Evolutionary conservation across 2,888 invertebrate genomes (phyloP).

Genomic region (Drosophila subquinaria): DNA sequence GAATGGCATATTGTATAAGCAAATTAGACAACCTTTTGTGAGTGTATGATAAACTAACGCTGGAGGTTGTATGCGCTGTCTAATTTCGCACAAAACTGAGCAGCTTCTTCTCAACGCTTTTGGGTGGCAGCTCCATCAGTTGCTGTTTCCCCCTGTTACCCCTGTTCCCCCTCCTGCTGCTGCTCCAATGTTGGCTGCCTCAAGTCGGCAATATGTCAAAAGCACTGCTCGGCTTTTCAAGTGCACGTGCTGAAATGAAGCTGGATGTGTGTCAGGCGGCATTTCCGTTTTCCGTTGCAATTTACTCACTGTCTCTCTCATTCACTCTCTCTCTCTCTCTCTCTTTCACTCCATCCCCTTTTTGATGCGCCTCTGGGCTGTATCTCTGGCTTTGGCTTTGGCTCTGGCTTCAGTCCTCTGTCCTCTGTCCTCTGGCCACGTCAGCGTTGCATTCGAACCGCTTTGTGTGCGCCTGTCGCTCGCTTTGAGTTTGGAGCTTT

Average conservation of each 20-base stretch:
- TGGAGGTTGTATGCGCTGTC: slow-evolving; percentile 61
- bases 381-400: slow-evolving; percentile 5
- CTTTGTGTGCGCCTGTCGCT: slow-evolving; percentile 72
- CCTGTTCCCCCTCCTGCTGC: too few relatives aligned
- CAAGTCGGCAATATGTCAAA: slow-evolving; percentile 66
- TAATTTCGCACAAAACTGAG: slow-evolving; percentile 70
- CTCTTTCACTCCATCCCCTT: neutral
- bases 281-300: slow-evolving; percentile 45
- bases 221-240: slow-evolving; percentile 67
- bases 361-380: slow-evolving; percentile 3
- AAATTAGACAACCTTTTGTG: neutral
- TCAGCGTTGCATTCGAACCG: slow-evolving; percentile 30
- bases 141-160: neutral
- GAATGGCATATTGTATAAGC: too few relatives aligned
- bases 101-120: slow-evolving; percentile 20
- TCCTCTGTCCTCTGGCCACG: slow-evolving; percentile 22
- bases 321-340: neutral
- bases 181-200: neutral
- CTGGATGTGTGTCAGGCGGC: slow-evolving; percentile 74
- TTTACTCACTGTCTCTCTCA: neutral
- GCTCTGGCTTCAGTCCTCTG: slow-evolving; percentile 9
- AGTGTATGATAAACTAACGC: slow-evolving; percentile 44
- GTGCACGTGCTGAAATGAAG: slow-evolving; percentile 78
- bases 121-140: slow-evolving; percentile 29
- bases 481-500: slow-evolving; percentile 73